Evolutionary conservation across 2,113 vertebrate species (phyloP).

Genomic region (Bombycilla garrulus): DNA sequence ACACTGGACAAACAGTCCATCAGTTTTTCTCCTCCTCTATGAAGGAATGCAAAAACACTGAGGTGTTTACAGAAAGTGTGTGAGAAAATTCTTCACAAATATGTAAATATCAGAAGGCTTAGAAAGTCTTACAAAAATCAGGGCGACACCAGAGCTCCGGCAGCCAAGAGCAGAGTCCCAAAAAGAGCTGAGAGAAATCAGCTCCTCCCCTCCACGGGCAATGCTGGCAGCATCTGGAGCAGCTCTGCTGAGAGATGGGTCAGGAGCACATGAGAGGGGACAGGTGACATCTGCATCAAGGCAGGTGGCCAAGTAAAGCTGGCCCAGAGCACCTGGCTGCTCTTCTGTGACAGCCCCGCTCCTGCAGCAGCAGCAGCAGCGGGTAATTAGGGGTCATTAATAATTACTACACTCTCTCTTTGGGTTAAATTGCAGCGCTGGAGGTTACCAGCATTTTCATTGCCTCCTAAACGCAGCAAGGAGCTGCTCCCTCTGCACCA

Average conservation of each 20-base stretch:
- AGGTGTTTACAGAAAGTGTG: too few relatives aligned
- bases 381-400: background rate
- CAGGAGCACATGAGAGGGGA: background rate
- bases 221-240: background rate
- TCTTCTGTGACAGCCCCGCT: background rate
- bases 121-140: too few relatives aligned
- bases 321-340: background rate
- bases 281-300: background rate
- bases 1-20: too few relatives aligned
- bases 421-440: background rate
- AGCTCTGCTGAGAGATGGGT: background rate
- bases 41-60: too few relatives aligned
- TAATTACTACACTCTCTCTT: background rate
- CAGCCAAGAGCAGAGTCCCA: background rate
- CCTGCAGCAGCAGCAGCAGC: background rate
- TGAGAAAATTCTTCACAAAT: too few relatives aligned
- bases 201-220: background rate
- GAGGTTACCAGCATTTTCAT: background rate
- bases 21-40: too few relatives aligned
- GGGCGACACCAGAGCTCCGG: too few relatives aligned
- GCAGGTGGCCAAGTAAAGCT: background rate
- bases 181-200: background rate
- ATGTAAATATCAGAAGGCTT: too few relatives aligned
- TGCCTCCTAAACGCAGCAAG: background rate
- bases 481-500: background rate